These are phyloP conservation scores for Sinocyclocheilus anophthalmus DNA, from an alignment of 2,113 vertebrate species.

Conservation along the genomic window DNA sequence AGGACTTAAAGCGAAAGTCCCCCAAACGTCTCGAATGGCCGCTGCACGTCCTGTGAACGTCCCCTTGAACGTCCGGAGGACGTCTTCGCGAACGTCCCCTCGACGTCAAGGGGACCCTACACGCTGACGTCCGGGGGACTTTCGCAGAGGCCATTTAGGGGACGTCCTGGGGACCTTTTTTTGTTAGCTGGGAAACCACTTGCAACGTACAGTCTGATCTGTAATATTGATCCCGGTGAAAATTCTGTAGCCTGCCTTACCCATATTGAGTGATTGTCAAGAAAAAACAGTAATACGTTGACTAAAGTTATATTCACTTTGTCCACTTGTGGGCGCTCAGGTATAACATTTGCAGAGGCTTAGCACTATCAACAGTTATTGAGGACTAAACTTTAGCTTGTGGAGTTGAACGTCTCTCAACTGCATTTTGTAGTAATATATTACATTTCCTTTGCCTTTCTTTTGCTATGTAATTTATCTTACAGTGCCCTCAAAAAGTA, in stretches of 20 bases:
- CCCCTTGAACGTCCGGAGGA: too few species aligned
- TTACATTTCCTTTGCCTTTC: background rate
- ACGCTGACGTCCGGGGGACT: too few species aligned
- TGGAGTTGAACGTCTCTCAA: background rate
- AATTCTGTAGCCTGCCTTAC: background rate
- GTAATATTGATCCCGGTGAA: background rate
- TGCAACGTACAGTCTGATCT: background rate
- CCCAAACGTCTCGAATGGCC: too few species aligned
- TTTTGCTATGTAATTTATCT: background rate
- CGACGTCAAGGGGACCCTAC: too few species aligned
- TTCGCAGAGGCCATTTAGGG: too few species aligned
- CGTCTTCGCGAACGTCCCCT: too few species aligned
- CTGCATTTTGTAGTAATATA: background rate
- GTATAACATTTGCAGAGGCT: background rate
- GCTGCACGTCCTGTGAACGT: too few species aligned
- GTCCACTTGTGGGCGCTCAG: constrained; percentile 12
- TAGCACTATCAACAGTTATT: background rate
- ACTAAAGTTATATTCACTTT: background rate
- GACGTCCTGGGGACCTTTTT: too few species aligned
- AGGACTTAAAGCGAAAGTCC: too few species aligned
- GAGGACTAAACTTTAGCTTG: background rate
- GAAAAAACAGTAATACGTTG: background rate
- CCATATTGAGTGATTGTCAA: background rate
- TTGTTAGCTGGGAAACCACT: background rate
- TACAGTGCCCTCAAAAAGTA: background rate